phyloP scores from a whole-genome alignment of 2,113 vertebrate species.

The Microtus pennsylvanicus region DNA sequence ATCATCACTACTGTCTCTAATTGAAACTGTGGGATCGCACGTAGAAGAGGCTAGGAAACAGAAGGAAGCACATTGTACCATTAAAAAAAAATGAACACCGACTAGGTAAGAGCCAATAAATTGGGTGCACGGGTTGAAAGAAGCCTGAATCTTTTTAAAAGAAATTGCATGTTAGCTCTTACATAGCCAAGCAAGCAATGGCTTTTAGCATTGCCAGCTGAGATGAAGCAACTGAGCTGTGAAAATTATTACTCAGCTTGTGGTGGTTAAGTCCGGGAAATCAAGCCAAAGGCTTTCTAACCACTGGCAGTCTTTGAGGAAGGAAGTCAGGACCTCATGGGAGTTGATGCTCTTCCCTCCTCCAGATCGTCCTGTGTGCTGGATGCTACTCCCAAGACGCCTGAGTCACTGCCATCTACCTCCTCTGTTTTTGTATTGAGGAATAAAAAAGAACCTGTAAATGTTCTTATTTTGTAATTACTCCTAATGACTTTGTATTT shows the following conservation, averaged over 20 bases:
- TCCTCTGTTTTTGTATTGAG: neutral
- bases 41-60: neutral
- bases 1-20: neutral
- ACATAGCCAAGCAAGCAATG: constrained; percentile 21
- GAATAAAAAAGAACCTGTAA: neutral
- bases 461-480: neutral
- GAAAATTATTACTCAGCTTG: constrained; percentile 74
- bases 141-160: neutral
- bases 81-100: constrained; percentile 3
- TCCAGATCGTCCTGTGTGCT: neutral
- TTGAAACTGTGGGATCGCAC: neutral
- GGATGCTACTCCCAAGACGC: neutral
- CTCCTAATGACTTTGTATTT: constrained; percentile 18
- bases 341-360: neutral
- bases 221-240: constrained; percentile 58
- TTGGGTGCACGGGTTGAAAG: neutral
- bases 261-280: constrained; percentile 75
- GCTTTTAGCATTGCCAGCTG: constrained; percentile 39
- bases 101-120: neutral
- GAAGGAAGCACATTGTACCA: neutral
- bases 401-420: neutral
- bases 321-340: neutral
- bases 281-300: constrained; percentile 77
- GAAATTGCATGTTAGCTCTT: neutral
- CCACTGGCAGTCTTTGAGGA: constrained; percentile 62